Base-by-base conservation (phyloP, 2,888 invertebrate species). In the Leptothorax acervorum region DNA sequence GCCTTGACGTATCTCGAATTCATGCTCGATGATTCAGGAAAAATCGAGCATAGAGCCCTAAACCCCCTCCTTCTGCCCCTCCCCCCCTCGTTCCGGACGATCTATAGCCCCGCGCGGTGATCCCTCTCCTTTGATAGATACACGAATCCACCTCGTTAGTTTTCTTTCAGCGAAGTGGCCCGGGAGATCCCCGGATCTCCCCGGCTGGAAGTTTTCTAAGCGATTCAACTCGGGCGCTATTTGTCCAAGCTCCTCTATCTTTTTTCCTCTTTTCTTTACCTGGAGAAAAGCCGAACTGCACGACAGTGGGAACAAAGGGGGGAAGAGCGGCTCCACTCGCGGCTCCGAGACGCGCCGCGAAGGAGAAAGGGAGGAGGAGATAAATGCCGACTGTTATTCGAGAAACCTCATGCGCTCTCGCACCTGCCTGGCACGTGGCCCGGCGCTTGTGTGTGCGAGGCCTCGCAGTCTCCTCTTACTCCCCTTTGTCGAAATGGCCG, bases 371-470 rank as follows among this genome's bases (percentile, higher is more conserved):
- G 31, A 73, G 73, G 31, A 73, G 73, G 48, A 83, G 89, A 90
- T 90, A 90, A 90, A 88, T 81, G 83, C 83, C 65, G 68, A 76
- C 82, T 63, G 85, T 85, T 83, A 81, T 84, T 83, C 63, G 75
- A 78, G 81, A 82, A 84, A 89, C 79, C 84, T 84, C 86, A 78
- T 79, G 81, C 57, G 84, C 63, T 87, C 42, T 42, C 76, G 88
- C 90, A 90, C 90, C 90, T 90, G 90, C 89, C 88, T 23, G 90
- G 90, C 90, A 89, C 90, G 90, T 90, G 89, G 86, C 88, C 88
- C 66, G 82, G 51, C 75, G 62, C 84, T 71, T 82, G 81, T 85
- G 84, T 85, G 76, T 84, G 79, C 83, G 76, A 71, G 68, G 35
- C 42, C 84, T 78, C 73, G 82, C 31, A 70, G 82, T 74, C 82